These are phyloP conservation scores for Amazona vittata DNA, from an alignment of 2,113 vertebrate species.

Conservation along the genomic window DNA sequence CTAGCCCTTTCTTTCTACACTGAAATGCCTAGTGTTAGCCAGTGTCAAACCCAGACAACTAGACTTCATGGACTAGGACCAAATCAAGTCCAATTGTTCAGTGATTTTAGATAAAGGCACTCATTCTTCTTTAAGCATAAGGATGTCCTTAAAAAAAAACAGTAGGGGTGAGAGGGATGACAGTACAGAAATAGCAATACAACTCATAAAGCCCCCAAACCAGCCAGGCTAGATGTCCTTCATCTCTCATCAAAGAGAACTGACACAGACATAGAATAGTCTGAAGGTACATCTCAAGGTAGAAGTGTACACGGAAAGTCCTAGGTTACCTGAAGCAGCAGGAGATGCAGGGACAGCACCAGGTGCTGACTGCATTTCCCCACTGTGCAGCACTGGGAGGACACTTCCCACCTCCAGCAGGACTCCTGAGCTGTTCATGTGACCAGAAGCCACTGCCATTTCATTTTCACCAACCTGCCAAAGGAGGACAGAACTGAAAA, in stretches of 20 bases:
- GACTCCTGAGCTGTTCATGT: constrained; percentile 76
- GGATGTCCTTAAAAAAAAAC: background rate
- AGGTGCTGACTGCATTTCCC: constrained; percentile 85
- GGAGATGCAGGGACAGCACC: constrained; percentile 83
- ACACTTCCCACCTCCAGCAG: constrained; percentile 90
- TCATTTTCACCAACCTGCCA: constrained; percentile 81
- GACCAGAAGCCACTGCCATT: constrained; percentile 77
- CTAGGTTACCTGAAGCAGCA: constrained; percentile 85
- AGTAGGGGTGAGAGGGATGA: background rate
- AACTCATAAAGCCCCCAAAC: background rate
- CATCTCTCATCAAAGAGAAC: background rate
- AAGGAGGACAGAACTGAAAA: constrained; percentile 71
- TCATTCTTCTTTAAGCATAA: background rate
- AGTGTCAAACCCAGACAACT: background rate
- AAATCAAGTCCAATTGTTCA: background rate
- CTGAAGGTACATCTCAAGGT: background rate
- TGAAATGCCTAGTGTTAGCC: background rate
- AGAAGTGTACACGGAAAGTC: background rate
- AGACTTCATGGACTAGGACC: background rate
- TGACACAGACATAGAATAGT: background rate
- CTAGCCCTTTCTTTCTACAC: background rate
- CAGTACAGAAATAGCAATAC: background rate
- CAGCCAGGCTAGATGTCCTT: background rate
- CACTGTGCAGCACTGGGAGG: constrained; percentile 83
- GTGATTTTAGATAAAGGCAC: background rate